Base-by-base conservation (phyloP, 2,888 invertebrate species). In the Orgyia antiqua region DNA sequence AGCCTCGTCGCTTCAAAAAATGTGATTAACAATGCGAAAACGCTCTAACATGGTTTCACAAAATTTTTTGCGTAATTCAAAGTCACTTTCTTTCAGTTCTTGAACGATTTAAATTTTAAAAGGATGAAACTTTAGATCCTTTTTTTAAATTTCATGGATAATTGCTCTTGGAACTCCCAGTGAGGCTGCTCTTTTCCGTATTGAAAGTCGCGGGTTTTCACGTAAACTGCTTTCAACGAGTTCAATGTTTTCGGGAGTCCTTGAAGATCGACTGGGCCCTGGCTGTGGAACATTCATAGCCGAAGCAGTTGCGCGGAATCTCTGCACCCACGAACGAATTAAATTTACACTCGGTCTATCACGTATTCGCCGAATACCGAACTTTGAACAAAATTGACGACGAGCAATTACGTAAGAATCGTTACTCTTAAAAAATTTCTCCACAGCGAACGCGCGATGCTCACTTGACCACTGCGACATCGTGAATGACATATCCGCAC, bases 401-500 rank as follows among this genome's bases (percentile, higher is more conserved):
- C 20, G n/a, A 1, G 20, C 20, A 2, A n/a, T 20, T n/a, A n/a
- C 20, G 9, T 20, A 20, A 20, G 15, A n/a, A 8, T 19, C 8
- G 7, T 7, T n/a, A 19, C 20, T 20, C 20, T 20, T 20, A n/a
- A 20, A 41, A 34, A 31, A 42, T 15, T 38, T 34, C 13, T 45
- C 39, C 10, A 45, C 27, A n/a, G 45, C 44, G 32, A 34, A 44
- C 2, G 29, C 29, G 12, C 23, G 29, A 18, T 29, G 29, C 13
- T 34, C 44, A 32, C 39, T 10, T 29, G 43, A 40, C 40, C 39
- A 45, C 34, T 41, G 39, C 36, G 42, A 32, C 37, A 39, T 43
- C 21, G 44, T 39, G 41, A 36, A 28, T 37, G 26, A 39, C 10
- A 24, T 39, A 45, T 38, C 32, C 32, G 23, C 32, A 27, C 27